Base-by-base conservation (phyloP, 2,113 vertebrate genomes). In the Anguilla rostrata region DNA sequence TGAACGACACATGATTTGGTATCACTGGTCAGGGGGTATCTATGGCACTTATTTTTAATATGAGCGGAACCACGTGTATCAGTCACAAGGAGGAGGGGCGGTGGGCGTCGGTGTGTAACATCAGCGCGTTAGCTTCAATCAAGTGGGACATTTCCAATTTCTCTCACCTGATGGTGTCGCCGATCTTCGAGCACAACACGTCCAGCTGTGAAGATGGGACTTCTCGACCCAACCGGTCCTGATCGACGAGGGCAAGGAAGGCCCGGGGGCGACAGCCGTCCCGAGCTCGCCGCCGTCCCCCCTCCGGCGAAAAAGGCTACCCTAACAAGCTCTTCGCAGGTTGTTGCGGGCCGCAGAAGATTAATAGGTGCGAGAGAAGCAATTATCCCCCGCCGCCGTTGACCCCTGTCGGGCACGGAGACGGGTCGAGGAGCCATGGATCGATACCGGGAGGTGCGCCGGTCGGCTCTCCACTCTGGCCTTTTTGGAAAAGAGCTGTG, bases 331-430 rank as follows among this genome's bases (percentile, higher is more conserved):
- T 66, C 41, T 87, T 87, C 85, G 40, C 63, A 56, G 39, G 80
- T 83, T 87, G 46, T 85, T 85, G 46, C 49, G 49, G 60, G 8
- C 83, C 14, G 88, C 88, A 90, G 92, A 91, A 90, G 87, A 86
- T 82, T 92, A 91, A 90, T 85, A 92, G 90, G 87, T 93, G 88
- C 91, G 93, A 95, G 90, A 92, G 89, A 92, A 90, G 86, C 86
- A 90, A 91, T 92, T 92, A 93, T 90, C 92, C 90, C 85, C 78
- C 80, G 43, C 86, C 88, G 89, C 87, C 85, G 90, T 93, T 93
- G 91, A 92, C 89, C 86, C 81, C 90, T 26, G 92, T 89, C 91
- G 91, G 93, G 91, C 92, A 90, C 91, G 89, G 89, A 89, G 71
- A 60, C 3, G 92, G 88, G 93, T 88, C 88, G 92, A 92, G 86